phyloP scores from a whole-genome alignment of 2,113 vertebrate species.

The Malurus alboscapulatus region DNA sequence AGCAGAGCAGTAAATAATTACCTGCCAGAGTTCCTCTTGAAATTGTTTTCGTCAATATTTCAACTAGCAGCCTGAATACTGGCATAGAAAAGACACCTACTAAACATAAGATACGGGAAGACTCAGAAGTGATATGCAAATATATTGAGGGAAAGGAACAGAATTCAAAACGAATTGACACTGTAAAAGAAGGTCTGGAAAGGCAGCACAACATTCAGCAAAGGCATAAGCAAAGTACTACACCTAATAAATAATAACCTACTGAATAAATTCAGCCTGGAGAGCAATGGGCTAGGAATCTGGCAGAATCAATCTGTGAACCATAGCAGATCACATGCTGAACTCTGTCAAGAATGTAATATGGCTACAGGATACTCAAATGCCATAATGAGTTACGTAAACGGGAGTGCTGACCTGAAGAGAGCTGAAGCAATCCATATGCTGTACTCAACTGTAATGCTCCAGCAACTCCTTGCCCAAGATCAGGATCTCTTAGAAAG shows the following conservation, averaged over 20 bases:
- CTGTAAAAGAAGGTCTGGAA: background rate
- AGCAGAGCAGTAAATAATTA: background rate
- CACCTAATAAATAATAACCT: background rate
- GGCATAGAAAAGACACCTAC: background rate
- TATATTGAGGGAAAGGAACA: fast-evolving
- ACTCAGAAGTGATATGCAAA: background rate
- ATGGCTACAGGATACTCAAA: background rate
- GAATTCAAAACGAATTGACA: background rate
- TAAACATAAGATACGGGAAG: background rate
- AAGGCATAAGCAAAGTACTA: background rate
- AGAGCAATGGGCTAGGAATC: background rate
- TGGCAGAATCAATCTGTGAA: background rate
- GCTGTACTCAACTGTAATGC: background rate
- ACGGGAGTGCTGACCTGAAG: background rate
- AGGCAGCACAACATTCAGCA: background rate
- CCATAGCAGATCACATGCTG: background rate
- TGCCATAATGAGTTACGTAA: background rate
- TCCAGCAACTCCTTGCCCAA: background rate
- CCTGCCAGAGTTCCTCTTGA: background rate
- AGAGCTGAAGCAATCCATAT: background rate
- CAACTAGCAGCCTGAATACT: background rate
- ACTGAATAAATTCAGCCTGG: background rate
- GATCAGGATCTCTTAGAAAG: background rate
- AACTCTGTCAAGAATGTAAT: background rate
- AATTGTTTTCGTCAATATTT: background rate